Evolutionary conservation across 2,888 invertebrate species (phyloP), one percentile per base, ranked within the genome.

Genomic region (Tribolium freemani): DNA sequence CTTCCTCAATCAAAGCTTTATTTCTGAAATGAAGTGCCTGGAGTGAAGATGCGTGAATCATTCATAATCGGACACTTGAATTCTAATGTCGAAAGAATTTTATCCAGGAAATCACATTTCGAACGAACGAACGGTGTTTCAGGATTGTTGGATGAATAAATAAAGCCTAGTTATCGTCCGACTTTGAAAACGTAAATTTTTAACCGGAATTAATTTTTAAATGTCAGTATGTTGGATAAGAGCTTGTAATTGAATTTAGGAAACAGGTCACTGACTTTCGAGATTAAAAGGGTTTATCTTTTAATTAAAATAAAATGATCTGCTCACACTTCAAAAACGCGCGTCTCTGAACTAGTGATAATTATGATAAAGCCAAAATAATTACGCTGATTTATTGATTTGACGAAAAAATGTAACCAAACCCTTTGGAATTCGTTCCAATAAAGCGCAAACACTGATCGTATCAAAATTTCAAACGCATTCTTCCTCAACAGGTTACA

Each of bases 281-380:
- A 44, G 9, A 45, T n/a, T 45, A 58, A 38, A 58, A 58, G 58
- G 11, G 10, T 51, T 58, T 58, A 58, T 58, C 58, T 38, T 56
- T 13, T 58, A 57, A 58, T 58, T 58, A 13, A 58, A 58, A 10
- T 44, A 31, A 16, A 44, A 45, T 44, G 8, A 58, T 45, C 9
- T 38, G 38, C 38, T 38, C 5, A 38, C 38, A 38, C 38, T 38
- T 38, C 38, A 38, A 38, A 38, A 38, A n/a, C 38, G n/a, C n/a
- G 9, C 9, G 2, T 38, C 38, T 38, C 3, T 38, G 38, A 38
- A 38, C 3, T 38, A 6, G 38, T 38, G 38, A 38, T 38, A 38
- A 38, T 38, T 38, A 38, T 26, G 38, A 38, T 38, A 16, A 16
- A 16, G 16, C 16, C 1, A 16, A 16, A 16, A 16, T 16, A 16